Evolutionary conservation across 2,797 vertebrate species (phyloP), one percentile per base, ranked within the genome.

Genomic region (Argya squamiceps): DNA sequence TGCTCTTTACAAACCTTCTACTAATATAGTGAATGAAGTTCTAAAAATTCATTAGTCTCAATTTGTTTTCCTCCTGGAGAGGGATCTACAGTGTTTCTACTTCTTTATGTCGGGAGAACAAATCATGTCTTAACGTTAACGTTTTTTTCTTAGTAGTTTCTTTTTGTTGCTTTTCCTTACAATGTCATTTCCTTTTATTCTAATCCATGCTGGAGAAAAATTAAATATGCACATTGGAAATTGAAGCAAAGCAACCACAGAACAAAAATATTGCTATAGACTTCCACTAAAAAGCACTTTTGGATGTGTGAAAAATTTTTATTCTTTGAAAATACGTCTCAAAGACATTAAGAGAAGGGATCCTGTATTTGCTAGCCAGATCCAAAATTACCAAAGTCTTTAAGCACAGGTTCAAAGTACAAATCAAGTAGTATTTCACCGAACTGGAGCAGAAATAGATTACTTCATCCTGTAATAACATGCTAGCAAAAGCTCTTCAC

Each of bases 401-500:
- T 81, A 93, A 92, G 88, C 74, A 75, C 15, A 75, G 46, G 43
- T 30, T 91, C 34, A 47, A 93, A 91, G 58, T 30, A 82, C 32
- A 93, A 92, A 91, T 83, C 74, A 92, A 94, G 70, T 67, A 94
- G 70, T 67, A 85, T 83, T 92, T 84, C 56, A 77, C 59, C 77
- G 46, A 89, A 76, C 43, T 63, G 27, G 10, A 88, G 59, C 41
- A 89, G 71, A 89, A 92, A 93, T n/a, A 73, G 47, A 94, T 91
- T 0, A 93, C 55, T 91, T 85, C 47, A 87, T 91, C 41, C 52
- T 79, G 30, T 78, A 95, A 88, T 65, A 89, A 84, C 34, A 84
- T 24, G 34, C n/a, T 87, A 87, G 50, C 79, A 89, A 89, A 93
- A 92, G 62, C 43, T 69, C 63, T 30, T 44, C 50, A 21, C 47